Conservation (phyloP, 2,797 vertebrate species). For the Percopsis omiscomaycus region DNA sequence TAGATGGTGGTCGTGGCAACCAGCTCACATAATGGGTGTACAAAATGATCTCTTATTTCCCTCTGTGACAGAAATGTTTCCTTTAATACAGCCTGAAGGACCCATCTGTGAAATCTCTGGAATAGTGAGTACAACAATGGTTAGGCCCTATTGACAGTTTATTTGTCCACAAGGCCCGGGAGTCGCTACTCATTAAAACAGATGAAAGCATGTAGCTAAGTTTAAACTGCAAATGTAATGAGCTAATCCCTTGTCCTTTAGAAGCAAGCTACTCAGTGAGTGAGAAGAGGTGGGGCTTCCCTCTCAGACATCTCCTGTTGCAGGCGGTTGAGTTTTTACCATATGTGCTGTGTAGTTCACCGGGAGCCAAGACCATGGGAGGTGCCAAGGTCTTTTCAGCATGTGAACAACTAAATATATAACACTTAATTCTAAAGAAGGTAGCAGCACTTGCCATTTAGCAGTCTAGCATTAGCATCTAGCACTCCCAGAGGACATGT, state of each 20-base stretch:
- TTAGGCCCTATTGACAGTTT: constrained; percentile 28
- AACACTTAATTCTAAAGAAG: constrained; percentile 32
- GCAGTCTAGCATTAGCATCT: neutral
- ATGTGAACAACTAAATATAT: constrained; percentile 58
- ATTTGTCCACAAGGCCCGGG: constrained; percentile 18
- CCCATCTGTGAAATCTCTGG: constrained; percentile 14
- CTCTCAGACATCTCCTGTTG: constrained; percentile 55
- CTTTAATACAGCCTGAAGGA: constrained; percentile 20
- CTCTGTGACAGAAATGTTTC: constrained; percentile 14
- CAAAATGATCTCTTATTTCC: constrained; percentile 8
- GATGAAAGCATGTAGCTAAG: constrained; percentile 21
- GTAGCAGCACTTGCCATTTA: neutral
- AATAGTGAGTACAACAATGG: constrained; percentile 8
- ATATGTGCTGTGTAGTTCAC: constrained; percentile 51
- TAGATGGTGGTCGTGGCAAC: constrained; percentile 21
- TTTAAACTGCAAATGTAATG: constrained; percentile 46
- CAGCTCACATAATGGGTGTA: constrained; percentile 32
- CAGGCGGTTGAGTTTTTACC: constrained; percentile 57
- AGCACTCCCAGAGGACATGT: neutral
- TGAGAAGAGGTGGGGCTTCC: constrained; percentile 26
- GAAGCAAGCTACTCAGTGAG: constrained; percentile 25
- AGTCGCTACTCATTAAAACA: constrained; percentile 28
- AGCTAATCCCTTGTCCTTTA: constrained; percentile 33
- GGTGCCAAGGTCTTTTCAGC: constrained; percentile 38
- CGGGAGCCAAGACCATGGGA: constrained; percentile 47